Base-by-base conservation (phyloP, 1,140 invertebrate genomes). In the Macrobrachium nipponense region DNA sequence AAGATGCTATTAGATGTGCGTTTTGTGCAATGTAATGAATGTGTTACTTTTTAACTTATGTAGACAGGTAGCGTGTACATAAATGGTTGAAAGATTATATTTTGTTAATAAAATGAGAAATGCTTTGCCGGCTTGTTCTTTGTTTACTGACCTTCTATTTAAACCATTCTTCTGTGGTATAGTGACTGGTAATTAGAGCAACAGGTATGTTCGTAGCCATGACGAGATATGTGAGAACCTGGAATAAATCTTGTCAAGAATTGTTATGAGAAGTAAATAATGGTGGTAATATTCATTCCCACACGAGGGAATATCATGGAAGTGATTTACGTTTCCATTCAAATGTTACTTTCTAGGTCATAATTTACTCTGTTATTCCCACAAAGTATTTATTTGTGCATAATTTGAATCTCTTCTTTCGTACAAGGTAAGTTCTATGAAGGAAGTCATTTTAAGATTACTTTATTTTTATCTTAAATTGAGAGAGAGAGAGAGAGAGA, bases 61-160 rank as follows among this genome's bases (percentile, higher is more conserved):
- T 68, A 72, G 66, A 62, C 76, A 80, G 80, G 83, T 73, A 15
- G 15, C 17, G 77, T 86, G 83, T 86, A 86, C 23, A 86, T 86
- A 86, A 86, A 76, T 66, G 64, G 83, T 86, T 86, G 77, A 86
- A 80, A 80, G 73, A 86, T 86, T 86, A 86, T 86, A 86, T 86
- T 86, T 86, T 86, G 83, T 86, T 86, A 86, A 86, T 86, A 86
- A 86, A 86, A 85, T 64, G 60, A 73, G 83, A 86, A 80, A 76
- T 86, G 83, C 80, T 86, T 44, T 68, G 43, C 27, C 18, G 11
- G 2, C 18, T 44, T 72, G 14, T 18, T 44, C 70, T 86, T 72
- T n/a, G 20, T 70, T 72, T 60, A 5, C 18, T 5, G 75, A 17
- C n/a, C 11, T 20, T 20, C 4, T 0, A 77, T 43, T 2, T 20